Conservation (phyloP, 2,888 invertebrate genomes). For the Xylocampa areola region DNA sequence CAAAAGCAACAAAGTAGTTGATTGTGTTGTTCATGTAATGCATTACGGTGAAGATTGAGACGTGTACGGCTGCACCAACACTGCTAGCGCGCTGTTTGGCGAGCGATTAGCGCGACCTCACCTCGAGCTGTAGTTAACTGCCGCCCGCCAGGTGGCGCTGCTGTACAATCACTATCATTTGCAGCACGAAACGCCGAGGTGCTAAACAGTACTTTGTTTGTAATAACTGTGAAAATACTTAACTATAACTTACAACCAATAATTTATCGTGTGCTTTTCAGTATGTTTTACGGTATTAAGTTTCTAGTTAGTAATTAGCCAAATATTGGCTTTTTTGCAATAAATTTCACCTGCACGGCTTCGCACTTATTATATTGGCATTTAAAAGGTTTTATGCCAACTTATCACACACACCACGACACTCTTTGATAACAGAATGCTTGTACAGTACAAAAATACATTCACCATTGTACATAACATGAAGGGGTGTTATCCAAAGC, state of each 20-base stretch:
- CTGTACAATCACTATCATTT: conserved; percentile 29
- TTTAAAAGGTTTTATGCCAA: no score
- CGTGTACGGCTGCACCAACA: conserved; percentile 15
- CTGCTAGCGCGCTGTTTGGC: conserved; percentile 27
- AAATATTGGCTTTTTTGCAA: no score
- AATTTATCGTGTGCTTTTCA: background rate
- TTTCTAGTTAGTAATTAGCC: no score
- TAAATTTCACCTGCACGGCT: no score
- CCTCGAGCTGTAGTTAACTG: conserved; percentile 4
- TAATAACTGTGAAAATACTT: conserved; percentile 33
- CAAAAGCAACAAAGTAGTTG: background rate
- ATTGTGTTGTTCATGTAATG: background rate
- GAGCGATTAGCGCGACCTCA: conserved; percentile 24
- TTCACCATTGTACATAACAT: no score
- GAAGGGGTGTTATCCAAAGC: no score
- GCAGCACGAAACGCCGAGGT: conserved; percentile 39
- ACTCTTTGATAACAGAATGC: no score
- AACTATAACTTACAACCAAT: conserved; percentile 16
- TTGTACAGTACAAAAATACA: no score
- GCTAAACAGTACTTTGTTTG: conserved; percentile 41
- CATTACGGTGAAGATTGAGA: conserved; percentile 37
- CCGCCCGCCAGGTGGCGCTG: conserved; percentile 14
- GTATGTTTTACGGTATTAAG: background rate
- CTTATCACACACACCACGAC: no score
- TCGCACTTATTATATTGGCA: no score